A percentile compares a stretch with the other conserved stretches of the same genome.
phyloP scores from a whole-genome alignment of 2,113 vertebrate species.

The Phalacrocorax carbo region DNA sequence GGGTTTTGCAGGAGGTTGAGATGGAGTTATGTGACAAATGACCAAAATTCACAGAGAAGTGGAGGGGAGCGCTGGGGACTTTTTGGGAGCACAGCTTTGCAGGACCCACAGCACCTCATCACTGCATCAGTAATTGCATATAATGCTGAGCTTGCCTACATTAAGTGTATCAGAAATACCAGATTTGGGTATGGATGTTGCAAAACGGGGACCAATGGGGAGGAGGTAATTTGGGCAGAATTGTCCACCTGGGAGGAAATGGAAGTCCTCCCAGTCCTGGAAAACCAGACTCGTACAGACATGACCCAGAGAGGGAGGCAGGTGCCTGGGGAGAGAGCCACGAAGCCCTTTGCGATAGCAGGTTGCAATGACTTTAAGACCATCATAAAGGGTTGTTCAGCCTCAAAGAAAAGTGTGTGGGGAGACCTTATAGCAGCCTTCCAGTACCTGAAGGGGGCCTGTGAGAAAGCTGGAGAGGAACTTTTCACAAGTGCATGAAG shows the following conservation, averaged over 20 bases:
- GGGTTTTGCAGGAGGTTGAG: background rate
- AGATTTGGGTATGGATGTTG: background rate
- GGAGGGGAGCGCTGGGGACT: background rate
- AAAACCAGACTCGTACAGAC: background rate
- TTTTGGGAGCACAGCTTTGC: background rate
- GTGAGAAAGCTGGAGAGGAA: background rate
- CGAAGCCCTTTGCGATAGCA: background rate
- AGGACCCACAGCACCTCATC: background rate
- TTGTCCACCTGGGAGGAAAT: background rate
- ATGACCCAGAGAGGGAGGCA: background rate
- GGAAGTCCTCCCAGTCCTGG: background rate
- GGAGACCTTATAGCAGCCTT: background rate
- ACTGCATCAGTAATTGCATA: background rate
- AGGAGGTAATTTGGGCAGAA: background rate
- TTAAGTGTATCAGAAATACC: background rate
- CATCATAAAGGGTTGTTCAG: background rate
- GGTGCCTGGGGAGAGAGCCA: background rate
- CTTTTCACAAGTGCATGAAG: background rate
- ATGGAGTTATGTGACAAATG: background rate
- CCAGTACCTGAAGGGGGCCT: background rate
- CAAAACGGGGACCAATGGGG: rapidly evolving
- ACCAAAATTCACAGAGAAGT: background rate
- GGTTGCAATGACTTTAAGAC: background rate
- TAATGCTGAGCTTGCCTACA: background rate
- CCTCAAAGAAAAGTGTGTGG: background rate